Evolutionary conservation across 1,140 invertebrate genomes (phyloP), one percentile per base, ranked within the genome.

Genomic region (Orius laevigatus): DNA sequence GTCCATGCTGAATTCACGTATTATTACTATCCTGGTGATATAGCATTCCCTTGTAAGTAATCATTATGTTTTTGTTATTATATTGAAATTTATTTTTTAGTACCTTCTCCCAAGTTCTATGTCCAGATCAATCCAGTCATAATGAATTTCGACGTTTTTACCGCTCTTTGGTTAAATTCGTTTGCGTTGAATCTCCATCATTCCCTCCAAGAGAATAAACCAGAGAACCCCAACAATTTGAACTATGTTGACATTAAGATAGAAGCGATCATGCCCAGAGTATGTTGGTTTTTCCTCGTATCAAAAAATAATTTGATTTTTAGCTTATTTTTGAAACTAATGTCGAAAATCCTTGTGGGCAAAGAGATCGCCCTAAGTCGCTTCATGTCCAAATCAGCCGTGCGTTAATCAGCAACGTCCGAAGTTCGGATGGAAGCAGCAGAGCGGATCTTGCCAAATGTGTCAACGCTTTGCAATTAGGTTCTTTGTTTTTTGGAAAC

Each of bases 11-110:
- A 98, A 62, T 88, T 94, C 57, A 93, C 90, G 1, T 88, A 91
- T 59, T 98, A 93, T 67, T 98, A 94, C 64, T 97, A 95, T 70
- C 90, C 92, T 9, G 89, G 87, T 41, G 88, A 91, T 59, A 77
- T 86, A 38, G 79, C 81, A 54, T 94, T 92, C 73, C 91, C 91
- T 65, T 70, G 91, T 93, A 70, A 75, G 75, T 67, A 40, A 19
- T 49, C 35, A 40, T 18, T 49, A 35, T 40, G 35, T 49, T 36
- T 49, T 36, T 43, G 18, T 43, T 20, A 4, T 19, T 41, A 41
- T 41, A 11, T 43, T n/a, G 5, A 6, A 19, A n/a, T 15, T 53
- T 54, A n/a, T 57, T 57, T 71, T 70, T 49, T 64, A 84, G 89
- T 94, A 48, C 93, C 93, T 14, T 77, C 87, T 41, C 84, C 90